Evolutionary conservation across 2,113 vertebrate species (phyloP).

Genomic region (Hemibagrus wyckioides): DNA sequence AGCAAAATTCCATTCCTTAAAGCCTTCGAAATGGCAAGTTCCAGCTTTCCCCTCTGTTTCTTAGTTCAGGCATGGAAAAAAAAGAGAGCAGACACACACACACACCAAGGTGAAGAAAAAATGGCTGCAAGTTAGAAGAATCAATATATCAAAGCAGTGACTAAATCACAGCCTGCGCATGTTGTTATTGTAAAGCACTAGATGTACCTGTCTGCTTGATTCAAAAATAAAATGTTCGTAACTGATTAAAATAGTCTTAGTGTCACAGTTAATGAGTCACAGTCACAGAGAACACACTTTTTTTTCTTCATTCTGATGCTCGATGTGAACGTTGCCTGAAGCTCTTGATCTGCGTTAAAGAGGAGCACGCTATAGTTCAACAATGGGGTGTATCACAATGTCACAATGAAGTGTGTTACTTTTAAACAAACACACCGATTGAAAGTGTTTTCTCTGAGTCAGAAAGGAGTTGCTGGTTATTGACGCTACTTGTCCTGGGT

Average conservation of each 20-base stretch:
- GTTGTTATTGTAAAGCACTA: not conserved
- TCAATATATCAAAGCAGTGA: not conserved
- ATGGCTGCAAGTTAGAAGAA: not conserved
- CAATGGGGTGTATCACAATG: not conserved
- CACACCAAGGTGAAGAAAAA: not conserved
- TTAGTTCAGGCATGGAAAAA: constrained; percentile 4
- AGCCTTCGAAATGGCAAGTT: constrained; percentile 35
- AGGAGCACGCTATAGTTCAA: too few relatives aligned
- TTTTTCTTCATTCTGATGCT: not conserved
- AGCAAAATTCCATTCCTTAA: constrained; percentile 48
- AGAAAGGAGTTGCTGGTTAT: not conserved
- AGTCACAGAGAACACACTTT: not conserved
- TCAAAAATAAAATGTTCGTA: not conserved
- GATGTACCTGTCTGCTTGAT: not conserved
- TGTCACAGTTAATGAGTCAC: not conserved
- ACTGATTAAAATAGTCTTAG: not conserved
- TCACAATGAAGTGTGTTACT: too few relatives aligned
- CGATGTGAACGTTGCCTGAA: not conserved
- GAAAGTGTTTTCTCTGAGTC: not conserved
- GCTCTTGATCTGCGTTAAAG: too few relatives aligned
- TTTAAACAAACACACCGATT: too few relatives aligned
- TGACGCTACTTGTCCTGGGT: too few relatives aligned
- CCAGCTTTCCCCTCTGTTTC: constrained; percentile 24
- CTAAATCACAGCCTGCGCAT: not conserved
- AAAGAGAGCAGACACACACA: not conserved